phyloP scores from a whole-genome alignment of 35 echinoderm and acorn worm genomes.

The Lytechinus pictus region DNA sequence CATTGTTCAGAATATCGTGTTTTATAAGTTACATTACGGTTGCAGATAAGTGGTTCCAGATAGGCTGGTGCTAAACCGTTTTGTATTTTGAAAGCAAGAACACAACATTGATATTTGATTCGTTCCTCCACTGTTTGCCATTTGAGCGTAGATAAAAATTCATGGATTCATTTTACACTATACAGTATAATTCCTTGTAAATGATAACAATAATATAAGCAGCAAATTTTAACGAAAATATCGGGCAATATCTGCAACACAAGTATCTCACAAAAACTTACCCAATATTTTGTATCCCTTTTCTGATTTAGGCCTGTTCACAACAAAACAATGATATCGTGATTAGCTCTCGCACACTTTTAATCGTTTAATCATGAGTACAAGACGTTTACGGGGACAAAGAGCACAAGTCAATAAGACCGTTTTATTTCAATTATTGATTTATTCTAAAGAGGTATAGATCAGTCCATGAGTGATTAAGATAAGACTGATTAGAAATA shows the following conservation, averaged over 20 bases:
- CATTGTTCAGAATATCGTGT: too few species aligned
- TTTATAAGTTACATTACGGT: too few species aligned
- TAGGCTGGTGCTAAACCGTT: too few species aligned
- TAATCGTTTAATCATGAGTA: not conserved
- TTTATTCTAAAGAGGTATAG: not conserved
- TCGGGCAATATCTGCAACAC: not conserved
- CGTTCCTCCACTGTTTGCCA: too few species aligned
- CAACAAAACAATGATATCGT: not conserved
- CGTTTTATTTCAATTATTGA: not conserved
- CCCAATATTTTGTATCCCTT: not conserved
- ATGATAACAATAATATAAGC: too few species aligned
- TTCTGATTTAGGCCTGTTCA: too few species aligned
- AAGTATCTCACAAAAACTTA: not conserved
- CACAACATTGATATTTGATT: too few species aligned
- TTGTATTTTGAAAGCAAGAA: too few species aligned
- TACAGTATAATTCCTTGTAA: too few species aligned
- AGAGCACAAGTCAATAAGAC: not conserved
- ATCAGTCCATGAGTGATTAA: not conserved
- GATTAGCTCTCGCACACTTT: not conserved
- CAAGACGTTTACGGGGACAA: not conserved
- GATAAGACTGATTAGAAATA: not conserved
- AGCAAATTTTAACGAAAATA: not conserved
- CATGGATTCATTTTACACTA: too few species aligned
- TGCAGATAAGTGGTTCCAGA: too few species aligned
- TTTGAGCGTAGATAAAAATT: too few species aligned